phyloP scores from a whole-genome alignment of 2,797 vertebrate species.

The Delichon dasypus region DNA sequence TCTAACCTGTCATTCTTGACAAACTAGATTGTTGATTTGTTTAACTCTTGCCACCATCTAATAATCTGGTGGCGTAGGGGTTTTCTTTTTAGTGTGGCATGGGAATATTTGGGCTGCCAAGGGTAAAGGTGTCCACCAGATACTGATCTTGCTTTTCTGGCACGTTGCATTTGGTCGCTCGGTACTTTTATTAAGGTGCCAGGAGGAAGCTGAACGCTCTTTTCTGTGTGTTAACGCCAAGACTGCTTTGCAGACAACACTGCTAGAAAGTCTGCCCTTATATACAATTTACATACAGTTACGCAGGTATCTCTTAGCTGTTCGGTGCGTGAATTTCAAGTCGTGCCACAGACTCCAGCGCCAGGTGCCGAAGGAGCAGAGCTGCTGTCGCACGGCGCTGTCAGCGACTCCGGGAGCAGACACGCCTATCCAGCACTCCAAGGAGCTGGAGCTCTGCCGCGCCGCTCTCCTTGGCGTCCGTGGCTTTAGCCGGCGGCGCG shows the following conservation, averaged over 20 bases:
- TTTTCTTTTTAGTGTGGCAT: background rate
- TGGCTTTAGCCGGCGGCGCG: background rate
- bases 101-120: background rate
- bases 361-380: background rate
- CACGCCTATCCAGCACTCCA: background rate
- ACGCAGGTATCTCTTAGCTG: background rate
- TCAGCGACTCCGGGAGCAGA: background rate
- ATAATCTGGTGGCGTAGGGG: background rate
- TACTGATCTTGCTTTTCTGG: background rate
- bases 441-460: background rate
- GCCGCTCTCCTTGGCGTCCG: background rate
- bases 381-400: background rate
- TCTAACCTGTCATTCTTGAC: background rate
- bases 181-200: background rate
- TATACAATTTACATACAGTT: background rate
- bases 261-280: background rate
- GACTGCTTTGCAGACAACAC: background rate
- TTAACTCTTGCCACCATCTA: background rate
- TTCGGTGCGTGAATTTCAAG: background rate
- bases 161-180: background rate
- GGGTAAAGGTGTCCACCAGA: background rate
- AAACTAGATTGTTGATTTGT: background rate
- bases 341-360: background rate
- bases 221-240: background rate
- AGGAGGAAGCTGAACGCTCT: background rate